These are phyloP conservation scores for Netelia fuscicornis DNA, from an alignment of 2,888 invertebrate genomes.

Conservation along the genomic window DNA sequence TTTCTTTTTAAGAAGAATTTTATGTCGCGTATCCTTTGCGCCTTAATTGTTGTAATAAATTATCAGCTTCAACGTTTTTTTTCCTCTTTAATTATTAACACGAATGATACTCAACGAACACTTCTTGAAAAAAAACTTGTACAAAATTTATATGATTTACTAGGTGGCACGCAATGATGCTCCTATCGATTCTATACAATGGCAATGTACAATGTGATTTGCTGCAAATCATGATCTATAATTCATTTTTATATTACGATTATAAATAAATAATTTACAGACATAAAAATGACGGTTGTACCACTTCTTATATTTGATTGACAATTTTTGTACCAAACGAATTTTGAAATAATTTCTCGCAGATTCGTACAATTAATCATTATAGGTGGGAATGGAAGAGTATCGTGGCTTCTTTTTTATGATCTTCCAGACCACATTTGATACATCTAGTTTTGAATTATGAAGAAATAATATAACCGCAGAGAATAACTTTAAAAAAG, in stretches of 20 bases:
- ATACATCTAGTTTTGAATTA: neutral
- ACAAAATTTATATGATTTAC: neutral
- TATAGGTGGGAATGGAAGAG: no score
- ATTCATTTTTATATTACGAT: neutral
- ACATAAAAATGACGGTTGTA: no score
- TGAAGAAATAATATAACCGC: neutral
- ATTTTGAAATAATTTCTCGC: no score
- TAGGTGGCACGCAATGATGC: neutral
- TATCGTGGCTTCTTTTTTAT: no score
- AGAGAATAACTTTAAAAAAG: neutral
- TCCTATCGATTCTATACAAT: slow-evolving; percentile 3
- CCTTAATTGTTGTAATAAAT: no score
- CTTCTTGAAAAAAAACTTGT: neutral
- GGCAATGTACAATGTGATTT: neutral
- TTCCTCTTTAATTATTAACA: neutral
- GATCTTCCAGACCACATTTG: neutral
- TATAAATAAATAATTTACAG: neutral
- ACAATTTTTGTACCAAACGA: no score
- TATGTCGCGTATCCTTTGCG: no score
- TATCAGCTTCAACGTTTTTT: neutral
- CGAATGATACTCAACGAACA: slow-evolving; percentile 9
- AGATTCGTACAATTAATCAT: no score
- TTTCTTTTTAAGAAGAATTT: no score
- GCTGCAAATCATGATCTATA: neutral
- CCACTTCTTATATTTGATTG: no score